A percentile compares a stretch with the other conserved stretches of the same genome.
These are phyloP conservation scores for Chondrosia reniformis DNA, from an alignment of 37 sponge, comb jelly and placozoan species.

Conservation along the genomic window DNA sequence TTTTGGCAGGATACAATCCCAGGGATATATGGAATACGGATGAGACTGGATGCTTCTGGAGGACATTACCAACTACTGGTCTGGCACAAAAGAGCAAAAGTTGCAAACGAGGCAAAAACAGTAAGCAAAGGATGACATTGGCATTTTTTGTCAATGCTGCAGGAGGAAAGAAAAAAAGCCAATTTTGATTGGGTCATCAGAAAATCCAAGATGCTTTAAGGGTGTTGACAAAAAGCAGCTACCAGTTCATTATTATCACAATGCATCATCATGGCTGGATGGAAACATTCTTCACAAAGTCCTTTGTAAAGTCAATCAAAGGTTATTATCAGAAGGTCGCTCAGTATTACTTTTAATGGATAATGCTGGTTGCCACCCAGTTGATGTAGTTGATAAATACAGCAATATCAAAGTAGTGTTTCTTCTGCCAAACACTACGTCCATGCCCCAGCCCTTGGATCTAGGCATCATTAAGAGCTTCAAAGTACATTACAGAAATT, in stretches of 20 bases:
- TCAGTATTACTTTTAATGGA: constrained; percentile 57
- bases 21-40: constrained; percentile 36
- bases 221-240: constrained; percentile 37
- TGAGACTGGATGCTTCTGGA: constrained; percentile 58
- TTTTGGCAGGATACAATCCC: constrained; percentile 22
- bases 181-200: constrained; percentile 65
- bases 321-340: constrained; percentile 20
- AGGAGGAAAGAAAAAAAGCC: constrained; percentile 49
- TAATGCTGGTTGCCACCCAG: constrained; percentile 61
- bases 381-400: constrained; percentile 42
- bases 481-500: constrained; percentile 48
- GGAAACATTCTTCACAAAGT: constrained; percentile 64
- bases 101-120: constrained; percentile 66
- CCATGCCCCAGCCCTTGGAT: constrained; percentile 62
- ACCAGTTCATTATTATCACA: constrained; percentile 62
- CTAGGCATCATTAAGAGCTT: constrained; percentile 64
- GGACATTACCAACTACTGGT: constrained; percentile 48
- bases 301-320: constrained; percentile 29
- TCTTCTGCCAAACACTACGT: constrained; percentile 62
- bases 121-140: constrained; percentile 30
- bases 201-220: constrained; percentile 61
- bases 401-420: constrained; percentile 55
- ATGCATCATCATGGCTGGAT: constrained; percentile 54
- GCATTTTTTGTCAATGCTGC: constrained; percentile 67
- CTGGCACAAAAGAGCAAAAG: constrained; percentile 40